A percentile compares a stretch with the other conserved stretches of the same genome.
Conservation (phyloP, 2,113 vertebrate species). For the Gulo gulo region DNA sequence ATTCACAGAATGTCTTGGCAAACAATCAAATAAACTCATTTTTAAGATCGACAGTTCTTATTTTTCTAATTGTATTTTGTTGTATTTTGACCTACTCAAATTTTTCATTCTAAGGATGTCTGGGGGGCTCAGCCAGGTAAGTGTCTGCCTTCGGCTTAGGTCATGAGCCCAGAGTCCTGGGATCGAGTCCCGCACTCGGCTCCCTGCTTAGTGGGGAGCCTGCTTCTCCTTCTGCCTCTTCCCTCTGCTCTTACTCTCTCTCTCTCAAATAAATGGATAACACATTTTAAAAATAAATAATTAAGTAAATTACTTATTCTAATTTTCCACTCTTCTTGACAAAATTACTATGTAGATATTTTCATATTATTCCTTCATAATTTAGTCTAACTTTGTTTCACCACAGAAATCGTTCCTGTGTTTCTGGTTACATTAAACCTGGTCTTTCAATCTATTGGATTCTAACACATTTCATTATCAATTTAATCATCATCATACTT, state of each 20-base stretch:
- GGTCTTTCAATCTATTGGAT: not conserved
- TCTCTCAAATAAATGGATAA: no score
- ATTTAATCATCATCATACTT: not conserved
- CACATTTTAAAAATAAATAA: no score
- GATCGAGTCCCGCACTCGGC: no score
- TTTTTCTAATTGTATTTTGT: not conserved
- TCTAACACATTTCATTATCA: not conserved
- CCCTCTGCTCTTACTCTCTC: no score
- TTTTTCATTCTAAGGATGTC: not conserved
- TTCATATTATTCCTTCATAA: not conserved
- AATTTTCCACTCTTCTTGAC: not conserved
- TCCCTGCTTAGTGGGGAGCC: no score
- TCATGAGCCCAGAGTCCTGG: no score
- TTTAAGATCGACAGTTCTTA: not conserved
- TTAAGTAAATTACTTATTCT: not conserved
- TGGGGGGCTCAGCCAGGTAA: no score
- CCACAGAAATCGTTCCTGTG: not conserved
- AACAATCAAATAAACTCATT: not conserved
- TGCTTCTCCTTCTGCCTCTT: no score
- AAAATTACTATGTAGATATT: not conserved
- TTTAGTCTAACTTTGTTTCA: not conserved
- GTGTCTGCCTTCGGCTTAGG: no score
- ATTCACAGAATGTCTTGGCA: not conserved
- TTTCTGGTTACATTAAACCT: not conserved
- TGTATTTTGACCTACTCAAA: not conserved